Evolutionary conservation across 2,888 invertebrate species (phyloP).

Genomic region (Lissocephala sabroskyi): DNA sequence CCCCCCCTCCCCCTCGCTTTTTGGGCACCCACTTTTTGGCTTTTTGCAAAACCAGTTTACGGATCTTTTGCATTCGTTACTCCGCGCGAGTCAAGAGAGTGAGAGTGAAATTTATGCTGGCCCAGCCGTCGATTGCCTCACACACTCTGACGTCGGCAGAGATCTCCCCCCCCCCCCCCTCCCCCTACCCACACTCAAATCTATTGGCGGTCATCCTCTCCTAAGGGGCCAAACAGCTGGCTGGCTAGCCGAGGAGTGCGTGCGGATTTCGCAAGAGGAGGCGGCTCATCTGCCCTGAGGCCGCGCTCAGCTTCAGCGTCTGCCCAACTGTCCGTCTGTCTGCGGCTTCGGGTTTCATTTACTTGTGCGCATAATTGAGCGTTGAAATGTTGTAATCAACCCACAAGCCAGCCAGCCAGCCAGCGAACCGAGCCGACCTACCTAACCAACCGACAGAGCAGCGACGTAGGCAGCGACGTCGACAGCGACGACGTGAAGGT

Average conservation of each 20-base stretch:
- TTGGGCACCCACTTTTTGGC: no score
- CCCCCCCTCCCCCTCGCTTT: no score
- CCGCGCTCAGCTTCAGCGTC: not conserved
- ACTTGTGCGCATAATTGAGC: constrained; percentile 22
- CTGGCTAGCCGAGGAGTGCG: not conserved
- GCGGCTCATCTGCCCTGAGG: not conserved
- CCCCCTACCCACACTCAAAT: constrained; percentile 14
- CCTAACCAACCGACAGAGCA: not conserved
- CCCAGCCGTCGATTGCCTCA: not conserved
- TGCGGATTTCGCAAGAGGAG: constrained; percentile 38
- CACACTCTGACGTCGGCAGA: not conserved
- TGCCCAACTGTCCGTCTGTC: not conserved
- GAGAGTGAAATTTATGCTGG: constrained; percentile 36
- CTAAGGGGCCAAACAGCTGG: constrained; percentile 2
- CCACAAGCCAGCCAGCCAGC: constrained; percentile 4
- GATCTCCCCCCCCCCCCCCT: not conserved
- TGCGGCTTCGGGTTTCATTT: not conserved
- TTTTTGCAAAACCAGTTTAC: constrained; percentile 48
- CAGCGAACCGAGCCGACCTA: constrained; percentile 14
- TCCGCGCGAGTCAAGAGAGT: constrained; percentile 34
- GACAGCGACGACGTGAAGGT: constrained; percentile 17
- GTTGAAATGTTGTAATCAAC: constrained; percentile 40
- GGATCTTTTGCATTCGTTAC: no score
- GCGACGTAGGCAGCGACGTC: no score
- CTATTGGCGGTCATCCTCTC: not conserved